Conservation (phyloP, 2,888 invertebrate species). For the Drosophila anomalata region DNA sequence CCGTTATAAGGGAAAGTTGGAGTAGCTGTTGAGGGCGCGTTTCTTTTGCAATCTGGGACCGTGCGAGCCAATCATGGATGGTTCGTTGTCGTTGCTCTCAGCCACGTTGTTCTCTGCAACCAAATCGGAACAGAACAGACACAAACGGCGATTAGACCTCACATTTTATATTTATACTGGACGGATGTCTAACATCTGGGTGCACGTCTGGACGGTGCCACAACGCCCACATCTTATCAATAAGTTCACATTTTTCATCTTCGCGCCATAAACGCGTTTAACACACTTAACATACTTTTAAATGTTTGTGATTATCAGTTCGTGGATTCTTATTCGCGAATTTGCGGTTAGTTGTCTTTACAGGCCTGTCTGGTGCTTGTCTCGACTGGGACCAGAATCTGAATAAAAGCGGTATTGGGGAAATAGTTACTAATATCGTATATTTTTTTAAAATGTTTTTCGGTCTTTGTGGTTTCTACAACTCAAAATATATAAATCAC, state of each 20-base stretch:
- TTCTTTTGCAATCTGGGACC: slow-evolving; percentile 44
- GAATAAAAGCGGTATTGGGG: neutral
- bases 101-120: slow-evolving; percentile 51
- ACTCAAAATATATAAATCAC: too few relatives aligned
- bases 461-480: neutral
- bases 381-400: slow-evolving; percentile 1
- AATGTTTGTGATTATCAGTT: slow-evolving; percentile 20
- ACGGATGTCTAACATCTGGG: slow-evolving; percentile 16
- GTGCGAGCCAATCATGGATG: slow-evolving; percentile 59
- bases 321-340: slow-evolving; percentile 15
- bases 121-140: slow-evolving; percentile 50
- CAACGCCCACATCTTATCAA: slow-evolving; percentile 22
- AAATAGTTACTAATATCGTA: neutral
- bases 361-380: slow-evolving; percentile 12
- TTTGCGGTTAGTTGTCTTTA: slow-evolving; percentile 20
- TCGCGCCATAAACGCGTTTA: slow-evolving; percentile 10
- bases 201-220: neutral
- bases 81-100: slow-evolving; percentile 43
- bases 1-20: slow-evolving; percentile 75
- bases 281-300: slow-evolving; percentile 36
- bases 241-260: slow-evolving; percentile 17
- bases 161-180: neutral
- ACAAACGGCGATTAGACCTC: slow-evolving; percentile 16
- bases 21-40: slow-evolving; percentile 53
- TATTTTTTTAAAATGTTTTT: neutral